These are phyloP conservation scores for Megamerina dolium DNA, from an alignment of 2,888 invertebrate genomes.

Conservation along the genomic window DNA sequence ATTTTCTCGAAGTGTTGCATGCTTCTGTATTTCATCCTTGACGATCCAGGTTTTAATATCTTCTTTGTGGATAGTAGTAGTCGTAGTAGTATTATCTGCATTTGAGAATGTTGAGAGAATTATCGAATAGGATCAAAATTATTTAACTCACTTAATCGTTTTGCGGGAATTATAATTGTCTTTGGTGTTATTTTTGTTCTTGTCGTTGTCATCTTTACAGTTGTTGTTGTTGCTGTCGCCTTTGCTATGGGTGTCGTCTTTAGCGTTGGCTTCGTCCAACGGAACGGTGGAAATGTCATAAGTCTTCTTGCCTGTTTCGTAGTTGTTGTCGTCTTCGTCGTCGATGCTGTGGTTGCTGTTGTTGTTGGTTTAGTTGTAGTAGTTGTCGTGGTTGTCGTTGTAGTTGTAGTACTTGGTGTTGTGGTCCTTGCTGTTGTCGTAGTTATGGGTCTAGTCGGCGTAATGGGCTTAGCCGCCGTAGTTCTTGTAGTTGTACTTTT, in stretches of 20 bases:
- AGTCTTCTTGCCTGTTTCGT: too few relatives aligned
- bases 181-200: constrained; percentile 9
- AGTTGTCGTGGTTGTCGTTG: constrained; percentile 6
- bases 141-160: neutral
- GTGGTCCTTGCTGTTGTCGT: constrained; percentile 8
- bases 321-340: too few relatives aligned
- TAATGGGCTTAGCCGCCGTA: constrained; percentile 5
- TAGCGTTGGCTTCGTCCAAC: too few relatives aligned
- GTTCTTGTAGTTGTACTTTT: constrained; percentile 7
- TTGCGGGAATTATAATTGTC: constrained; percentile 1
- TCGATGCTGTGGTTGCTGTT: too few relatives aligned
- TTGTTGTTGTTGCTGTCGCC: constrained; percentile 8
- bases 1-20: too few relatives aligned
- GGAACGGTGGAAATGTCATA: too few relatives aligned
- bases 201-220: constrained; percentile 13
- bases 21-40: too few relatives aligned
- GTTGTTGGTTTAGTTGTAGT: neutral
- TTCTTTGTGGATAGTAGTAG: too few relatives aligned
- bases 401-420: constrained; percentile 2
- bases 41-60: too few relatives aligned
- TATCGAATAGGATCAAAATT: too few relatives aligned
- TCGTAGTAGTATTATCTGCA: too few relatives aligned
- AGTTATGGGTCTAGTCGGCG: constrained; percentile 6
- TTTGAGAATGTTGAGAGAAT: too few relatives aligned
- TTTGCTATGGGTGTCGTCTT: constrained; percentile 6